Base-by-base conservation (phyloP, 2,797 vertebrate genomes). In the Alca torda region DNA sequence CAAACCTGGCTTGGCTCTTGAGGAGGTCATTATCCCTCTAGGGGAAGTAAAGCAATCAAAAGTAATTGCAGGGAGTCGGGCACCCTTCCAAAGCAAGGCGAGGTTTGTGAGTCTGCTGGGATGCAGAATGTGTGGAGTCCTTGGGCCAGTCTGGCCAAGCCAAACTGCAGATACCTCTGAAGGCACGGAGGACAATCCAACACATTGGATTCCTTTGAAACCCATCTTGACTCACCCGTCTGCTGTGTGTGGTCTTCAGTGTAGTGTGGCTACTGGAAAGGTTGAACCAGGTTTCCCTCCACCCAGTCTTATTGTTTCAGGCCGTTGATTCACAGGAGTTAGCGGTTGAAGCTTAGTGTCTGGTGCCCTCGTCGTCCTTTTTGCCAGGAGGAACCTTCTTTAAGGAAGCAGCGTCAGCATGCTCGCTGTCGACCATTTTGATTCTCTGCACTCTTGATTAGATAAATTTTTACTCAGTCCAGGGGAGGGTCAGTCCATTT, bases 71-170 rank as follows among this genome's bases (percentile, higher is more conserved):
- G 57, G 77, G 84, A 88, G 9, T 85, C 1, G 0, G 84, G 91
- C 84, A 65, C 16, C 33, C 2, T 57, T 95, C 96, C 96, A 96
- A 81, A 92, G 54, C 65, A 93, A 95, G 85, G 89, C 46, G 21
- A 43, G 12, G 23, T 92, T 90, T 86, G 70, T 77, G 82, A 88
- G 73, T 73, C 72, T 93, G 51, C 84, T 91, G 92, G 91, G 74
- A 56, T 94, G 37, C 14, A 60, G 51, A 76, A 51, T 20, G 23
- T 70, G 7, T 46, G 28, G 91, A 92, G 84, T 61, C 73, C 79
- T 95, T 73, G 11, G 85, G 60, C 51, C 92, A 45, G 25, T 43
- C 43, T 84, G 86, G 84, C 95, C 95, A 94, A 94, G 84, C n/a
- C 87, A 90, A 54, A 93, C 89, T 92, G 51, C 46, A 57, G 60